A percentile compares a stretch with the other conserved stretches of the same genome.
phyloP scores from a whole-genome alignment of 1,140 invertebrate genomes.

The Aphaenogaster rudis region DNA sequence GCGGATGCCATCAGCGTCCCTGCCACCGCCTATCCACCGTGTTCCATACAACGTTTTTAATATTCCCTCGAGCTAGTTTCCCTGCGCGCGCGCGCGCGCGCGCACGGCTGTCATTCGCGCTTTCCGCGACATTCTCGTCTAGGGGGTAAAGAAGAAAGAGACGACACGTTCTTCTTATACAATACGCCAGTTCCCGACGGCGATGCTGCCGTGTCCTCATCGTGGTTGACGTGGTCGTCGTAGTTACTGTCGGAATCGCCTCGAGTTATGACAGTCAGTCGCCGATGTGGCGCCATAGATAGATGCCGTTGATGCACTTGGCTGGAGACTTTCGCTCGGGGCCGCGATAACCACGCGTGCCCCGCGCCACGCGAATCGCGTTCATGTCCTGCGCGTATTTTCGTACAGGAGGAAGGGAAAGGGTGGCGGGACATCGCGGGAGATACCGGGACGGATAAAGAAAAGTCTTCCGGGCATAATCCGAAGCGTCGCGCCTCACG shows the following conservation, averaged over 20 bases:
- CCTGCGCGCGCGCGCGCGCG: constrained; percentile 78
- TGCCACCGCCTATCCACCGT: constrained; percentile 54
- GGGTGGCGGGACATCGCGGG: constrained; percentile 24
- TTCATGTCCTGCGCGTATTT: constrained; percentile 51
- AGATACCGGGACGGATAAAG: constrained; percentile 76
- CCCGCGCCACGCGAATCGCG: constrained; percentile 22
- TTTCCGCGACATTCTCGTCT: constrained; percentile 50
- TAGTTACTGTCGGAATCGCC: constrained; percentile 32
- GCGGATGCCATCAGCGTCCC: constrained; percentile 62
- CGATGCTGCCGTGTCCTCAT: constrained; percentile 32
- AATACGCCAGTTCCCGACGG: constrained; percentile 71
- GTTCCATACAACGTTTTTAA: constrained; percentile 81
- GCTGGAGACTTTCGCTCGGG: constrained; percentile 57
- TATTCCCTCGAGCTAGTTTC: constrained; percentile 81
- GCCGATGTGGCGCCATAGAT: constrained; percentile 21
- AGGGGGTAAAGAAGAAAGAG: constrained; percentile 41
- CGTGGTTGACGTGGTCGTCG: constrained; percentile 41
- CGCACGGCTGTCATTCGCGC: constrained; percentile 76
- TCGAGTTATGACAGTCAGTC: constrained; percentile 59
- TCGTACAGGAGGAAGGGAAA: constrained; percentile 38
- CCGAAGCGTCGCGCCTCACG: constrained; percentile 75
- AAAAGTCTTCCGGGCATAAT: constrained; percentile 86
- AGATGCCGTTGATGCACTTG: constrained; percentile 18
- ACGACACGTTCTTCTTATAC: constrained; percentile 66
- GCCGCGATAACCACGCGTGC: constrained; percentile 67